phyloP scores from a whole-genome alignment of 2,113 vertebrate species.

The Paradoxurus hermaphroditus region DNA sequence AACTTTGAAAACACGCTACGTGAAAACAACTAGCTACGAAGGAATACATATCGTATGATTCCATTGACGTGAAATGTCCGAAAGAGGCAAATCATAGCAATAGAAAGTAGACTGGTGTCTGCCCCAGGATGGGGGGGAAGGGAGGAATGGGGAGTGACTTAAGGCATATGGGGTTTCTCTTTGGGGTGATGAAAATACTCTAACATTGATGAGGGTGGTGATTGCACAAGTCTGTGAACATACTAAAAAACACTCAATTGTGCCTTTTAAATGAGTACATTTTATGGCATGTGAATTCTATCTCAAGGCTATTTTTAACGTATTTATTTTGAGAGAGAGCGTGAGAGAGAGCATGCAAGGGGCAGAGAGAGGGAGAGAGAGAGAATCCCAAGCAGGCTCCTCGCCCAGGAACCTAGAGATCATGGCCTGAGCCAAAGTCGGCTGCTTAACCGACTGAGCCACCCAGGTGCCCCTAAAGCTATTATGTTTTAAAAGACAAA shows the following conservation, averaged over 20 bases:
- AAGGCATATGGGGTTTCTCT: background rate
- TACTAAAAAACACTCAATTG: background rate
- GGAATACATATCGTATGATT: background rate
- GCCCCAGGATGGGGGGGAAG: background rate
- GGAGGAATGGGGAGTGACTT: background rate
- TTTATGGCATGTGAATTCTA: background rate
- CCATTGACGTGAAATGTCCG: background rate
- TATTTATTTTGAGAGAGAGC: too few relatives aligned
- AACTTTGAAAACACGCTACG: background rate
- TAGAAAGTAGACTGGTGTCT: background rate
- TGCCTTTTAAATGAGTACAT: background rate
- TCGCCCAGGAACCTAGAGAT: too few relatives aligned
- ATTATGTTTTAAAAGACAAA: too few relatives aligned
- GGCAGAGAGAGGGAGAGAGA: too few relatives aligned
- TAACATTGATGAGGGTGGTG: background rate
- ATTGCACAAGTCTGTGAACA: background rate
- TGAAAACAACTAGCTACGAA: conserved; percentile 10
- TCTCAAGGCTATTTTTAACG: background rate
- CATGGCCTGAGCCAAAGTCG: too few relatives aligned
- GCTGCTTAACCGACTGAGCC: too few relatives aligned
- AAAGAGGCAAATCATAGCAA: background rate
- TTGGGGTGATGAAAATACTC: conserved; percentile 8
- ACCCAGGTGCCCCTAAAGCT: too few relatives aligned
- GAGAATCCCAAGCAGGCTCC: too few relatives aligned
- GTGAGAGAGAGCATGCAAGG: too few relatives aligned